phyloP scores from a whole-genome alignment of 1,140 invertebrate species.

The Brachionus rotundiformis region DNA sequence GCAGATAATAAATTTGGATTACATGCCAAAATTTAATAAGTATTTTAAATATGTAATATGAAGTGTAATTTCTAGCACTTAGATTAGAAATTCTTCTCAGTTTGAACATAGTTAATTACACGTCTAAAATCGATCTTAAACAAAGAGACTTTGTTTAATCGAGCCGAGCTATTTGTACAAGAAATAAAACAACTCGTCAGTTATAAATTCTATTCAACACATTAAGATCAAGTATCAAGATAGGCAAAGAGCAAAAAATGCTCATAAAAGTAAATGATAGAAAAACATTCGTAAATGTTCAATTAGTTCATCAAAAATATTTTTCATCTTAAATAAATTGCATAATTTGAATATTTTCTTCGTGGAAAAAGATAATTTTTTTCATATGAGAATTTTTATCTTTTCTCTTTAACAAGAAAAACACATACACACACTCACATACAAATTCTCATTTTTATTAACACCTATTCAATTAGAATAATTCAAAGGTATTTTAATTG shows the following conservation, averaged over 20 bases:
- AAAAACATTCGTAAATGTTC: not conserved
- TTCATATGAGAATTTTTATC: slow-evolving; percentile 17
- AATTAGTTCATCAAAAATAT: not conserved
- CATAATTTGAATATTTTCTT: slow-evolving; percentile 4
- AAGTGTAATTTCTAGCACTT: too few relatives aligned
- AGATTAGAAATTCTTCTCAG: not conserved
- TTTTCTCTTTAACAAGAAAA: not conserved
- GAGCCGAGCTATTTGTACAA: not conserved
- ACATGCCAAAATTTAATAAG: too few relatives aligned
- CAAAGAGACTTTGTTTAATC: not conserved
- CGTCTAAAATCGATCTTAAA: not conserved
- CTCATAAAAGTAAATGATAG: not conserved
- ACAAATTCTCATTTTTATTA: not conserved
- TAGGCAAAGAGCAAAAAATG: not conserved
- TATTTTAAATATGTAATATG: too few relatives aligned
- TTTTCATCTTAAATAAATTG: not conserved
- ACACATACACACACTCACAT: not conserved
- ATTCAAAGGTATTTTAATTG: slow-evolving; percentile 45
- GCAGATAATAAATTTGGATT: too few relatives aligned
- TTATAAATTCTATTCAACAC: slow-evolving; percentile 10
- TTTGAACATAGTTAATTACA: not conserved
- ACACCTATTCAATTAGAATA: slow-evolving; percentile 19
- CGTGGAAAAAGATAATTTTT: not conserved
- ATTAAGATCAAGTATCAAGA: not conserved
- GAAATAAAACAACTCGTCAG: not conserved